These are phyloP conservation scores for Diorhabda sublineata DNA, from an alignment of 1,140 invertebrate genomes.

Conservation along the genomic window DNA sequence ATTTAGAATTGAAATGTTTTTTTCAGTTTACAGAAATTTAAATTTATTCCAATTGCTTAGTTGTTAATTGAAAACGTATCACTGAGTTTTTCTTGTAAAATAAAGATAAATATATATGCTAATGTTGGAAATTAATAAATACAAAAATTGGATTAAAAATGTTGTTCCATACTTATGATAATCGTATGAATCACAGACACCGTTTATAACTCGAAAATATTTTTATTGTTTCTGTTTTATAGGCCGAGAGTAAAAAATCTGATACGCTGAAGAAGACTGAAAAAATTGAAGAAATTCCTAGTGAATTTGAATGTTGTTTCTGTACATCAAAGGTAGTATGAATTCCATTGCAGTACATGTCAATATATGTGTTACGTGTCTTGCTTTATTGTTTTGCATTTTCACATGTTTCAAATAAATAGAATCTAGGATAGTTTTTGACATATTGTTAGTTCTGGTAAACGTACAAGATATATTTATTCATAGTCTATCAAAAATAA, in stretches of 20 bases:
- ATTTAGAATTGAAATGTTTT: no score
- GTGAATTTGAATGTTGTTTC: conserved; percentile 94
- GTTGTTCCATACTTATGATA: no score
- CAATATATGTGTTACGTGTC: background rate
- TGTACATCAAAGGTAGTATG: conserved; percentile 86
- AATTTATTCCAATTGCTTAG: no score
- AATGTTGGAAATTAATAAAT: no score
- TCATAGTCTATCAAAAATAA: no score
- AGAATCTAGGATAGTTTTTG: background rate
- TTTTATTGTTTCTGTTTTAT: conserved; percentile 47
- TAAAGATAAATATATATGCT: no score
- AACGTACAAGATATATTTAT: background rate
- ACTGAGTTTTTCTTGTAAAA: no score
- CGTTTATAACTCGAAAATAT: background rate
- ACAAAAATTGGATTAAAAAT: no score
- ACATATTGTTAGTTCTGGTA: background rate
- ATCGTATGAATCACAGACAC: no score
- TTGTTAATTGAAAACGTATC: no score
- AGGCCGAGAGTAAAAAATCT: conserved; percentile 65
- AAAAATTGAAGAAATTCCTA: conserved; percentile 74
- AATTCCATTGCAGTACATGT: conserved; percentile 14
- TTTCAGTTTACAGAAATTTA: no score
- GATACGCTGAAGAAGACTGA: conserved; percentile 58
- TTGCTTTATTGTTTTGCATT: background rate
- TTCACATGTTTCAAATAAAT: background rate